Conservation (phyloP, 1,140 invertebrate species). For the Dinoponera quadriceps region DNA sequence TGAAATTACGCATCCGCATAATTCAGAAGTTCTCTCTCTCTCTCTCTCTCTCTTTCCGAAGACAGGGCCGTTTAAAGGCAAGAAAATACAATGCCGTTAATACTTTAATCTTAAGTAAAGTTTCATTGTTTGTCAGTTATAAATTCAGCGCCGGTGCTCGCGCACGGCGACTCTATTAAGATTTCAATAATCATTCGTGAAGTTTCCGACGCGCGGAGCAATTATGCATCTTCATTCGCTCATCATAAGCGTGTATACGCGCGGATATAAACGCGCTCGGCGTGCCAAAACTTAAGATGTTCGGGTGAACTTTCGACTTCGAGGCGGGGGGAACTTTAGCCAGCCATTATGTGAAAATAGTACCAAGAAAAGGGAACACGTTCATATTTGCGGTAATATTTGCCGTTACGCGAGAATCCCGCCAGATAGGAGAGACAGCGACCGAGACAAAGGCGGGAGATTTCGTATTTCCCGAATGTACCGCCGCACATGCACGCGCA, state of each 20-base stretch:
- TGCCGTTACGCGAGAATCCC: neutral
- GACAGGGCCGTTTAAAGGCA: neutral
- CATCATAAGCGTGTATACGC: conserved; percentile 10
- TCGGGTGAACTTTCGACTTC: conserved; percentile 30
- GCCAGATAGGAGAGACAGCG: neutral
- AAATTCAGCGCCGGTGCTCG: neutral
- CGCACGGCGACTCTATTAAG: conserved; percentile 1
- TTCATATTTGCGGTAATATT: conserved; percentile 24
- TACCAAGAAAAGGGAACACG: conserved; percentile 34
- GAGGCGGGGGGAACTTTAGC: conserved; percentile 4
- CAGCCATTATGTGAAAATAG: conserved; percentile 31
- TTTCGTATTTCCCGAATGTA: conserved; percentile 1
- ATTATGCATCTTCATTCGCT: conserved; percentile 41
- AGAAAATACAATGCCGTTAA: conserved; percentile 1
- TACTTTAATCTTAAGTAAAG: conserved; percentile 6
- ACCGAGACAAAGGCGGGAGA: neutral
- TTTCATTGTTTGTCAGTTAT: conserved; percentile 7
- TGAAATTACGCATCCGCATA: conserved; percentile 8
- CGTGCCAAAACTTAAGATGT: conserved; percentile 43
- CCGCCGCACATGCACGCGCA: neutral
- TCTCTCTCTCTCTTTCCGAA: no score
- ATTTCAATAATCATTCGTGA: neutral
- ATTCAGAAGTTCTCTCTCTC: conserved; percentile 5
- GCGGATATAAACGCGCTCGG: conserved; percentile 14
- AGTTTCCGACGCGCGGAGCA: conserved; percentile 27